Evolutionary conservation across 2,888 invertebrate species (phyloP), one percentile per base, ranked within the genome.

Genomic region (Brachypalpus laphriformis): DNA sequence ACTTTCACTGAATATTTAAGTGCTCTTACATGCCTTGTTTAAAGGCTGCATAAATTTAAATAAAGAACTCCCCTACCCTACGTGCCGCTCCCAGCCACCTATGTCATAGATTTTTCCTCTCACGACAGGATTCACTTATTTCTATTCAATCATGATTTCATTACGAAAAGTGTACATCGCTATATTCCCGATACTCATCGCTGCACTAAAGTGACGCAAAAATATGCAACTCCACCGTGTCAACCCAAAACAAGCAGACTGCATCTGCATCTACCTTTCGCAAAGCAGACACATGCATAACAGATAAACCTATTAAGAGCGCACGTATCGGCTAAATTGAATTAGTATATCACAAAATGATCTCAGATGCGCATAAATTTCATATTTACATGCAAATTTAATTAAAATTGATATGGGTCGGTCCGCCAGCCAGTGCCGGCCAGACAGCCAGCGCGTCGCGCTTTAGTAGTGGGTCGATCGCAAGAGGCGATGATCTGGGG

Each of bases 321-420:
- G 37, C 82, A 61, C 77, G 86, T 82, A 83, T 83, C 83, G 65
- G 59, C 80, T 77, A 87, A 87, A 87, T 88, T 86, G 87, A 88
- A 88, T 87, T 88, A 87, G 87, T 87, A 87, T 87, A 87, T 87
- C 87, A 87, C 87, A 78, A 78, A 80, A 40, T 74, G 85, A 88
- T 87, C 87, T 86, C 87, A 87, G 82, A 87, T 86, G 87, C 87
- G 87, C 87, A 88, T 88, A 87, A 88, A 88, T 88, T 87, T 87
- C 88, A 88, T 88, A 88, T 88, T 87, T 87, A 88, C 87, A 88
- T 88, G 88, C 88, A 88, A 88, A 88, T 88, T 88, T 88, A 88
- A 88, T 88, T 88, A 88, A 88, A 88, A 87, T 78, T 85, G 81
- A 82, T 81, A 83, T 71, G 47, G 74, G 65, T 61, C 65, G 34